Conservation (phyloP, 2,797 vertebrate species). For the Melanotaenia nigrans region DNA sequence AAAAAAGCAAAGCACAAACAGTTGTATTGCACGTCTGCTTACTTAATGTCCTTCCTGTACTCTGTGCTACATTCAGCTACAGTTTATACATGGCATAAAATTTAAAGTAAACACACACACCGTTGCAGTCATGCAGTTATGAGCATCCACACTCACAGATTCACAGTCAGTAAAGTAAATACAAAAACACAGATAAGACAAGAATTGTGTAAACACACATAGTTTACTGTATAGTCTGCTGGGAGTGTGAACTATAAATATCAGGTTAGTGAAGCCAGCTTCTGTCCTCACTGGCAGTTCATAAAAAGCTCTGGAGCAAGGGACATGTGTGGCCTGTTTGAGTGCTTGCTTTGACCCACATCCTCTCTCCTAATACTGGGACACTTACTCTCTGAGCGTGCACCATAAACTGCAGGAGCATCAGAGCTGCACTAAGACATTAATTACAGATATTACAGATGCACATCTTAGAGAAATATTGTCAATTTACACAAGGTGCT, state of each 20-base stretch:
- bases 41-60: background rate
- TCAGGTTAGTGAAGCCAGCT: constrained; percentile 65
- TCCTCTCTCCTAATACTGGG: constrained; percentile 63
- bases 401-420: constrained; percentile 56
- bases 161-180: constrained; percentile 6
- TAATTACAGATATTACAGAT: constrained; percentile 55
- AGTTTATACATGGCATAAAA: constrained; percentile 5
- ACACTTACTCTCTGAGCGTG: constrained; percentile 53
- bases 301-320: constrained; percentile 74
- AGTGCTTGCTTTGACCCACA: constrained; percentile 71
- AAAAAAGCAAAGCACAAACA: constrained; percentile 1
- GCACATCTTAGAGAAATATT: constrained; percentile 30
- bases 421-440: constrained; percentile 39
- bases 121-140: constrained; percentile 4
- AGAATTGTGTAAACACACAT: constrained; percentile 53
- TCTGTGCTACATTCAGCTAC: constrained; percentile 24
- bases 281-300: constrained; percentile 74
- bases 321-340: constrained; percentile 67
- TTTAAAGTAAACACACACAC: constrained; percentile 42
- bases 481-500: constrained; percentile 17
- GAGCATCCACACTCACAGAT: constrained; percentile 13
- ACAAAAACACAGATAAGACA: constrained; percentile 18
- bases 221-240: constrained; percentile 30
- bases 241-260: constrained; percentile 75
- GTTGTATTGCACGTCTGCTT: background rate